These are phyloP conservation scores for Autographa pulchrina DNA, from an alignment of 2,888 invertebrate species.

Conservation along the genomic window DNA sequence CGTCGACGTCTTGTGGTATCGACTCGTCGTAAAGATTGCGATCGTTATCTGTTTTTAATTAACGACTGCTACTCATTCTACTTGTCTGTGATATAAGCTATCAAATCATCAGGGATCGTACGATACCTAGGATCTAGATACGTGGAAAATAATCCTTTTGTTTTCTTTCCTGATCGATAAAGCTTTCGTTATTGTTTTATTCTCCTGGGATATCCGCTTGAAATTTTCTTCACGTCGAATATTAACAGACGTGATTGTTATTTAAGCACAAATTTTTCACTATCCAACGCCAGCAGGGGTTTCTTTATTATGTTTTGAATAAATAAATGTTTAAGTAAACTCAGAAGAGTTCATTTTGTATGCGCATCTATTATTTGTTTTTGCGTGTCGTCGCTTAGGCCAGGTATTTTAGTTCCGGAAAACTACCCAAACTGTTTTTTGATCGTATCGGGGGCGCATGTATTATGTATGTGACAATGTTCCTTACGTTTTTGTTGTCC, in stretches of 20 bases:
- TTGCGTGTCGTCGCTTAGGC: neutral
- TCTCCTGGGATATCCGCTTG: too few species aligned
- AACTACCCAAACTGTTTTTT: neutral
- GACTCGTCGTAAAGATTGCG: too few species aligned
- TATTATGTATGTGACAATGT: neutral
- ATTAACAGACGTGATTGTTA: too few species aligned
- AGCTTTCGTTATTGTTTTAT: too few species aligned
- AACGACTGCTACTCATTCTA: neutral
- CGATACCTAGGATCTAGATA: neutral
- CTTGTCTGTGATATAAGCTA: neutral
- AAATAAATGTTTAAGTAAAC: conserved; percentile 4
- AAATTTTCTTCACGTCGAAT: too few species aligned
- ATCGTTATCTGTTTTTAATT: conserved; percentile 2
- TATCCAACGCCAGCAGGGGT: too few species aligned
- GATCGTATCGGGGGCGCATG: neutral
- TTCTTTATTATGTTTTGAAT: neutral
- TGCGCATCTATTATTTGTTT: conserved; percentile 1
- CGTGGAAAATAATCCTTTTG: too few species aligned
- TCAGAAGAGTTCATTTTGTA: neutral
- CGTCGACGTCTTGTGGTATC: neutral
- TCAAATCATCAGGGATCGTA: neutral
- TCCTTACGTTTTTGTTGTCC: too few species aligned
- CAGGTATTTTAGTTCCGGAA: neutral
- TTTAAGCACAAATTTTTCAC: too few species aligned
- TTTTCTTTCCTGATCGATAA: too few species aligned